Percentiles rank a stretch among this genome's conserved stretches.
Conservation (phyloP, 2,888 invertebrate genomes). For the Cacoxenus indagator region DNA sequence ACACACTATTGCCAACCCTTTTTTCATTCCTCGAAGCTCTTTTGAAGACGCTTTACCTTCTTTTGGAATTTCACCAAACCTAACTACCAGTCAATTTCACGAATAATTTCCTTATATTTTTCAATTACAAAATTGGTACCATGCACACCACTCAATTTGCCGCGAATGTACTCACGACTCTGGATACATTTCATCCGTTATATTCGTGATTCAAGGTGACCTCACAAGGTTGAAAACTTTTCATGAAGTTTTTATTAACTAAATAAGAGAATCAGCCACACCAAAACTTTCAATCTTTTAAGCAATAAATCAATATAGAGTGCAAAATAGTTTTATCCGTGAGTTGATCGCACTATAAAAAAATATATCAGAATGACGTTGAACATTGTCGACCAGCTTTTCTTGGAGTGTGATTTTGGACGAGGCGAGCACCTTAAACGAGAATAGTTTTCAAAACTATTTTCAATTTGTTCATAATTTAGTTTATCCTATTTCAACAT, state of each 20-base stretch:
- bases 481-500: background rate
- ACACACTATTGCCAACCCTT: too few species aligned
- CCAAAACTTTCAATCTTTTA: background rate
- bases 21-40: too few species aligned
- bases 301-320: conserved; percentile 43
- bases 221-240: too few species aligned
- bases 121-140: too few species aligned
- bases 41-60: too few species aligned
- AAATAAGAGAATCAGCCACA: background rate
- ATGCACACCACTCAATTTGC: too few species aligned
- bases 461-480: conserved; percentile 18
- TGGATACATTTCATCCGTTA: too few species aligned
- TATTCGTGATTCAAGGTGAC: too few species aligned
- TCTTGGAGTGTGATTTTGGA: background rate
- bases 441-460: conserved; percentile 27
- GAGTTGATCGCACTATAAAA: conserved; percentile 51
- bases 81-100: too few species aligned
- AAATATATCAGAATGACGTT: conserved; percentile 38
- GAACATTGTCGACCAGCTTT: background rate
- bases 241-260: background rate
- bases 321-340: conserved; percentile 45
- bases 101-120: too few species aligned
- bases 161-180: too few species aligned
- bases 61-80: too few species aligned
- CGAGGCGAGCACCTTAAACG: background rate